phyloP scores from a whole-genome alignment of 2,797 vertebrate genomes.

The Poecilia velifera region DNA sequence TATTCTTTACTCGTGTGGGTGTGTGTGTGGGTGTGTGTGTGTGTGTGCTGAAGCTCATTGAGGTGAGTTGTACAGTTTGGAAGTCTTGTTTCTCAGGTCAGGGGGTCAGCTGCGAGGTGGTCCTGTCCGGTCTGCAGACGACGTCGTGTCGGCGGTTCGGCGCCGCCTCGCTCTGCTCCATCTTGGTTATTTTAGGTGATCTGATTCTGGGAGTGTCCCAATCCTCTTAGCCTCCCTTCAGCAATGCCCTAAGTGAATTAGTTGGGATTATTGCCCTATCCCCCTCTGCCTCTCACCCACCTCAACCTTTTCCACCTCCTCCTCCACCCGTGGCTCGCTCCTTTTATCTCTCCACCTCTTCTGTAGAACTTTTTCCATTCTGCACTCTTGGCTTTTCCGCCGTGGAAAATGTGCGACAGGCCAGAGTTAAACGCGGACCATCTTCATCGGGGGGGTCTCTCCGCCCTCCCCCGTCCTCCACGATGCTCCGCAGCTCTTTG shows the following conservation, averaged over 20 bases:
- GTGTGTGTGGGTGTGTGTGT: constrained; percentile 21
- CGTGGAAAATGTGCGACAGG: not conserved
- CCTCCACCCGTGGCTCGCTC: constrained; percentile 21
- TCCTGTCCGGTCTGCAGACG: constrained; percentile 20
- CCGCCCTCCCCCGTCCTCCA: not conserved
- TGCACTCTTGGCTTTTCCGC: not conserved
- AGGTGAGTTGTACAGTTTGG: not conserved
- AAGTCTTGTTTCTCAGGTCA: not conserved
- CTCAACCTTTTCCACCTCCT: constrained; percentile 25
- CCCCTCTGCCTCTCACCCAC: constrained; percentile 57
- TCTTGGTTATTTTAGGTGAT: constrained; percentile 84
- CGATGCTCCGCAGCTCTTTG: constrained; percentile 38
- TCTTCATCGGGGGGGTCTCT: not conserved
- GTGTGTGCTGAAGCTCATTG: constrained; percentile 37
- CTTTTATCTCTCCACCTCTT: constrained; percentile 20
- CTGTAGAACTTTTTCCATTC: constrained; percentile 6
- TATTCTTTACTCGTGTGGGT: constrained; percentile 35
- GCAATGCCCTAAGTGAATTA: constrained; percentile 89
- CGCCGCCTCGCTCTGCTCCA: constrained; percentile 43
- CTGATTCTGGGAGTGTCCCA: constrained; percentile 88
- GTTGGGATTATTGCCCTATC: constrained; percentile 77
- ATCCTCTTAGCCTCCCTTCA: constrained; percentile 89
- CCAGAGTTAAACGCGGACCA: not conserved
- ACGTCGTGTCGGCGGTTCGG: constrained; percentile 33
- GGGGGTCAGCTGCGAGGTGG: constrained; percentile 13